Base-by-base conservation (phyloP, 2,888 invertebrate genomes). In the Papilio elwesi region DNA sequence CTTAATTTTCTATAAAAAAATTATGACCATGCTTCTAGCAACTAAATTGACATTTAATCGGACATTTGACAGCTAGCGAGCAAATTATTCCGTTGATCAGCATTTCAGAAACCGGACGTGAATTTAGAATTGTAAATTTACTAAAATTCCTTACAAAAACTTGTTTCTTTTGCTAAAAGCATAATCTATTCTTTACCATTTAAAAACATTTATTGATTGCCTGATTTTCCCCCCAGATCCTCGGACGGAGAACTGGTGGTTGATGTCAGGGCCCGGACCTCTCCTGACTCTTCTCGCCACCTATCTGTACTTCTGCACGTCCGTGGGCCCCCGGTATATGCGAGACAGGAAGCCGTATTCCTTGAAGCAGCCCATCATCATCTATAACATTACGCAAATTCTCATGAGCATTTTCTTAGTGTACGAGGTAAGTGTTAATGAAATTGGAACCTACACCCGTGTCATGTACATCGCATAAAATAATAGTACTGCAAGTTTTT, bases 311-410 rank as follows among this genome's bases (percentile, higher is more conserved):
- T 97, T 97, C 86, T 97, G 97, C 68, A 90, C 96, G 13, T 96
- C 96, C 79, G 93, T 96, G 64, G 97, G 97, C 0, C 97, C 97
- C 1, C 94, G 95, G 52, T 95, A 95, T 82, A 97, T 97, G 97
- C 94, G 95, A 75, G 96, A 96, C 74, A 93, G 95, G 75, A 95
- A 96, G 75, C 95, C 97, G 0, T 96, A 96, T 81, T 95, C 97
- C 78, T 85, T 98, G 71, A 96, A 97, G 82, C 94, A 94, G 63
- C 84, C 96, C 0, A 95, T 98, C 83, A 95, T 97, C 16, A 83
- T 95, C 0, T 99, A 98, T 89, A 99, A 99, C 84, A 95, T 96
- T n/a, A 96, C 96, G 71, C 98, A 98, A 95, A 98, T 98, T 7
- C 63, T 97, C 13, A 96, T 98, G 90, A 98, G 98, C 81, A 87